These are phyloP conservation scores for Florisuga fusca DNA, from an alignment of 2,797 vertebrate species.

Conservation along the genomic window DNA sequence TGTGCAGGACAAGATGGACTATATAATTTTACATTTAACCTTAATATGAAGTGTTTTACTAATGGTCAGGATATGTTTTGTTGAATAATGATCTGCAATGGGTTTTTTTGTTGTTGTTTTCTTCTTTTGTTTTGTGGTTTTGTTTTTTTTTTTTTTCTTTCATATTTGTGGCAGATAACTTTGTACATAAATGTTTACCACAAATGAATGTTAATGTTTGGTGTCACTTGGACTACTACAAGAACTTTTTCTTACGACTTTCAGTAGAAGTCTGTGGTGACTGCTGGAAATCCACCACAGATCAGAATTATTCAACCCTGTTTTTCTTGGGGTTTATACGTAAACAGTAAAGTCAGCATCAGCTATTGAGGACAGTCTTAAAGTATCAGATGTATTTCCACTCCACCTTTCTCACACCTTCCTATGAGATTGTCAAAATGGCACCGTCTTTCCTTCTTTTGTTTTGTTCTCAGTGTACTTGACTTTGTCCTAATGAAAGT, in stretches of 20 bases:
- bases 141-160: not conserved
- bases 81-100: conserved; percentile 89
- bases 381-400: conserved; percentile 70
- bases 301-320: conserved; percentile 80
- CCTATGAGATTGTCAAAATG: conserved; percentile 92
- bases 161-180: conserved; percentile 87
- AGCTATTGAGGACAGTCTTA: conserved; percentile 81
- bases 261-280: conserved; percentile 80
- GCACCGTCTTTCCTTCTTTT: conserved; percentile 78
- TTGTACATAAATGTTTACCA: conserved; percentile 93
- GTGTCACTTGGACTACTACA: conserved; percentile 87
- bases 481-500: conserved; percentile 81
- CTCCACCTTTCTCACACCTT: conserved; percentile 71
- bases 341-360: conserved; percentile 84
- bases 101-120: conserved; percentile 42
- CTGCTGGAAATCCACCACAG: conserved; percentile 80
- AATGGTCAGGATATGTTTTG: conserved; percentile 84
- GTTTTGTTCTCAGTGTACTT: conserved; percentile 71
- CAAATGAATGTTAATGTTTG: conserved; percentile 92
- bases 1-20: conserved; percentile 83
- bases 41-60: conserved; percentile 88
- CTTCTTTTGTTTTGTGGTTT: conserved; percentile 11
- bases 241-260: conserved; percentile 79
- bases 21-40: conserved; percentile 82
- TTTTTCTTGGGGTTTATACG: conserved; percentile 80